Percentiles rank a stretch among this genome's conserved stretches.
These are phyloP conservation scores for Euthynnus affinis DNA, from an alignment of 2,797 vertebrate genomes.

Conservation along the genomic window DNA sequence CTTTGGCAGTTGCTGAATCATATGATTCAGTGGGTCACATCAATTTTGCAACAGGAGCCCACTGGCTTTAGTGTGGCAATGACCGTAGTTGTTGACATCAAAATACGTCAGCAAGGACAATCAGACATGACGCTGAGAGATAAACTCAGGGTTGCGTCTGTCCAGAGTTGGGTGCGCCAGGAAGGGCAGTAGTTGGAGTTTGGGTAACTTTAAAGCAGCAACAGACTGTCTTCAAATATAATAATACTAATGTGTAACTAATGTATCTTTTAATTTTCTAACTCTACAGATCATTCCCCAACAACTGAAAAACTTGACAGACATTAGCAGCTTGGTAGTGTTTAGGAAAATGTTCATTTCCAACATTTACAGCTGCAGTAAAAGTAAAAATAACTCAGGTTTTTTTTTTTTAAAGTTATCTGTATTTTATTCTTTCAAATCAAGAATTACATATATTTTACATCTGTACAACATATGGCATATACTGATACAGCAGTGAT, in stretches of 20 bases:
- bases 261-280: not conserved
- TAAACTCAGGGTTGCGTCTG: not conserved
- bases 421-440: slow-evolving; percentile 32
- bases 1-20: slow-evolving; percentile 11
- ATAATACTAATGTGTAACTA: not conserved
- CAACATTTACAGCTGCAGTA: not conserved
- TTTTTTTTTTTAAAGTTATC: not conserved
- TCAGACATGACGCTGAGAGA: not conserved
- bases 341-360: not conserved
- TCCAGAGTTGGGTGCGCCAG: not conserved
- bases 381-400: not conserved
- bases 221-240: not conserved
- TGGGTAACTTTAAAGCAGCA: not conserved
- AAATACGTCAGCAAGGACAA: slow-evolving; percentile 1
- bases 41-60: not conserved
- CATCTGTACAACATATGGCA: slow-evolving; percentile 25
- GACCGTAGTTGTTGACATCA: not conserved
- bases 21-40: slow-evolving; percentile 15
- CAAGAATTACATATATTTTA: slow-evolving; percentile 31
- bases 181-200: not conserved
- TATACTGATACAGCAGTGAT: not conserved
- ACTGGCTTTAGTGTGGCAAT: not conserved
- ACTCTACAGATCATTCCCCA: not conserved
- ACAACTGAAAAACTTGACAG: not conserved
- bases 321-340: not conserved